Conservation (phyloP, 2,888 invertebrate species). For the Drosophila falleni region DNA sequence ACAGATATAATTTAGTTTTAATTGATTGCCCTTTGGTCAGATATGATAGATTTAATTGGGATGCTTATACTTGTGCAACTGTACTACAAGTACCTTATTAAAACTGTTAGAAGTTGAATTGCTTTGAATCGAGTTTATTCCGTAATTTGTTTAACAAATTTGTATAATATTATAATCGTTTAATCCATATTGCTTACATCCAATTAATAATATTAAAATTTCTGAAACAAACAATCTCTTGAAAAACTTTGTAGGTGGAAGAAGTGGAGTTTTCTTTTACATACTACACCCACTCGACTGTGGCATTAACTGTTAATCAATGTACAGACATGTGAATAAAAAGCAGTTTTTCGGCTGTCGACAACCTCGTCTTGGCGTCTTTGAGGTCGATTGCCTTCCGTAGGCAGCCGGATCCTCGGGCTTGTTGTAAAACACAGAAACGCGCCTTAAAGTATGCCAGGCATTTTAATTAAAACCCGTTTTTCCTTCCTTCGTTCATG, state of each 20-base stretch:
- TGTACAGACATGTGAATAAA: slow-evolving; percentile 28
- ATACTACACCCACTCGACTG: slow-evolving; percentile 1
- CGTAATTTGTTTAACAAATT: neutral
- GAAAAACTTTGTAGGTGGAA: slow-evolving; percentile 24
- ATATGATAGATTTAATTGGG: slow-evolving; percentile 3
- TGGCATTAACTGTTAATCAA: slow-evolving; percentile 45
- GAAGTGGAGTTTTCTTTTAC: slow-evolving; percentile 29
- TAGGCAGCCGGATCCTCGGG: neutral
- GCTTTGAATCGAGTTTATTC: neutral
- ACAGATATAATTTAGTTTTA: slow-evolving; percentile 12
- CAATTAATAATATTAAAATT: slow-evolving; percentile 41
- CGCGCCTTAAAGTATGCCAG: slow-evolving; percentile 67
- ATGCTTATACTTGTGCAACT: neutral
- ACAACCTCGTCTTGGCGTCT: slow-evolving; percentile 14
- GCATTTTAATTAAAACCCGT: slow-evolving; percentile 74
- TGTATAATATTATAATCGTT: neutral
- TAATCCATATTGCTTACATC: slow-evolving; percentile 18
- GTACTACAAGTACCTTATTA: neutral
- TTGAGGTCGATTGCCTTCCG: slow-evolving; percentile 52
- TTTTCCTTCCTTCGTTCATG: slow-evolving; percentile 22
- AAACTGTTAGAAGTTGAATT: neutral
- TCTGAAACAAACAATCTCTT: slow-evolving; percentile 30
- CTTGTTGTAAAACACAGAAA: slow-evolving; percentile 19
- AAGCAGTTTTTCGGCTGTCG: slow-evolving; percentile 23
- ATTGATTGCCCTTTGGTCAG: slow-evolving; percentile 21